phyloP scores from a whole-genome alignment of 2,888 invertebrate genomes.

The Amphipyra tragopoginis region DNA sequence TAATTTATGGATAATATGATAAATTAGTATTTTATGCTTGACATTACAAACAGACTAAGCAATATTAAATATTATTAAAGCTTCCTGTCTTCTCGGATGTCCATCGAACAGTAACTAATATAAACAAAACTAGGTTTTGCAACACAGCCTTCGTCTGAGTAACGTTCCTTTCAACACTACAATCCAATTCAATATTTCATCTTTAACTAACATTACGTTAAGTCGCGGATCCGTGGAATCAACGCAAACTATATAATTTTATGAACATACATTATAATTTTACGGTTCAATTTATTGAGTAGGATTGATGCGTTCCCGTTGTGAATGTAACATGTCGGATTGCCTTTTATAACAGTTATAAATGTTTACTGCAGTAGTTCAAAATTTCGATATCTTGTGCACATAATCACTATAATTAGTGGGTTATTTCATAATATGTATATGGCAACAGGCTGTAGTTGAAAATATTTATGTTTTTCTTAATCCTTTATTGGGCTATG shows the following conservation, averaged over 20 bases:
- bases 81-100: constrained; percentile 37
- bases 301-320: background rate
- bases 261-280: constrained; percentile 11
- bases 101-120: constrained; percentile 12
- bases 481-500: no score
- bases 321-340: background rate
- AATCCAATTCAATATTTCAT: constrained; percentile 44
- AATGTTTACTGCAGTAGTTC: constrained; percentile 13
- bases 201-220: constrained; percentile 23
- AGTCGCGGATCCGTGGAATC: constrained; percentile 5
- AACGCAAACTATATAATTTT: background rate
- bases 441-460: no score
- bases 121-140: constrained; percentile 37
- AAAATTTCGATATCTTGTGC: background rate
- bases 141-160: constrained; percentile 53
- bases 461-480: no score
- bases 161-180: constrained; percentile 56
- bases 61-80: constrained; percentile 16
- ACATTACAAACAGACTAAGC: background rate
- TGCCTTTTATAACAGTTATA: constrained; percentile 12
- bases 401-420: background rate
- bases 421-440: background rate
- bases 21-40: no score
- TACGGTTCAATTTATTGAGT: constrained; percentile 7
- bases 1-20: no score